Base-by-base conservation (phyloP, 2,113 vertebrate species). In the Barbus barbus region DNA sequence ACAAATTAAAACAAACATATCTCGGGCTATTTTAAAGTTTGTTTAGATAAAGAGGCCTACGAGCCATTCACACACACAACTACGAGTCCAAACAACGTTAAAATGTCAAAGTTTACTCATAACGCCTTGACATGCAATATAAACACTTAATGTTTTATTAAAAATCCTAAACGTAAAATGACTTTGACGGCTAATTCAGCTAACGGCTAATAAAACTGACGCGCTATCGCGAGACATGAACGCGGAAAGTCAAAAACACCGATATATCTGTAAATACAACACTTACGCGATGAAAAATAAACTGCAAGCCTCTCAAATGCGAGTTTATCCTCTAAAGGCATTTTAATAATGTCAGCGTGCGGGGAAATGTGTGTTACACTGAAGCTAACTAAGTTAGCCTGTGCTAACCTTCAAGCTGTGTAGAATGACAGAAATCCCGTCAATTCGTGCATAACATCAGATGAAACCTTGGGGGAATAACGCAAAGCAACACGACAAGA, bases 171-270 rank as follows among this genome's bases (percentile, higher is more conserved):
- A 38, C 44, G 28, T 33, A 33, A 67, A 81, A 67, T 16, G 79
- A 69, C 63, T 69, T 69, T 81, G 79, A 71, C 79, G 79, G 79
- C 79, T 81, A 81, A 81, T 71, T 71, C 79, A 51, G 79, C 79
- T 81, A 81, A 81, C 79, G 61, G 79, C 79, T 81, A 81, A 69
- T 81, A 81, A 81, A 71, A 81, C 44, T 71, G 63, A 81, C 78
- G 78, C 78, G 78, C 78, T 81, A 46, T 63, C 78, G 78, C 78
- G 78, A 81, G 60, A 67, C 41, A 28, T 65, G 38, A 8, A 20
- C 78, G 20, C 20, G 3, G 5, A 36, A 22, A n/a, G 4, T 38
- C 12, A 33, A 71, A 71, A 81, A 69, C 18, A 36, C 61, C 2
- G 14, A 53, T n/a, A 36, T 18, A 71, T 24, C 11, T 24, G 2